Evolutionary conservation across 2,888 invertebrate genomes (phyloP), one percentile per base, ranked within the genome.

Genomic region (Peribatodes rhomboidaria): DNA sequence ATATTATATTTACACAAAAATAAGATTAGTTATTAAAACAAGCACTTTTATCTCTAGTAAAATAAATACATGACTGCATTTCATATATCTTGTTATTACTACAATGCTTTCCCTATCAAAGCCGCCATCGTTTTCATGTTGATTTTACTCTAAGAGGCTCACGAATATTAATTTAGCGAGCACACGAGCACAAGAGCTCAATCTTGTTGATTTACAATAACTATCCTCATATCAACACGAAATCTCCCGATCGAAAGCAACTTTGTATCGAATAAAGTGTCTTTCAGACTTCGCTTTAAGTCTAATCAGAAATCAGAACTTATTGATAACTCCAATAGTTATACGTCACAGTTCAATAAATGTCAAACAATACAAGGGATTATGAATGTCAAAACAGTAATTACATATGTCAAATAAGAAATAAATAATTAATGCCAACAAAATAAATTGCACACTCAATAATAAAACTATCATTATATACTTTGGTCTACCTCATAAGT

Each of bases 221-320:
- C 39, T 6, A 20, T 42, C 18, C 14, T 35, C 44, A 54, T 49
- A 16, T 61, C 46, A 11, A 52, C 61, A 58, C 60, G 41, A 42
- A 53, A 61, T 65, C 59, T 20, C 22, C n/a, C 42, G 39, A 55
- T 61, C 55, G 35, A 55, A 31, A 59, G 65, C 50, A 55, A 68
- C 68, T 63, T 65, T 68, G 68, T 65, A 63, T 16, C 16, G 11
- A 63, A 53, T 60, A 61, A 41, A 27, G 7, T 1, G 27, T 1
- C 7, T 46, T 27, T 46, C 46, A 46, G 22, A 46, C n/a, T 8
- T 22, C n/a, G 46, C 22, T 46, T 27, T 27, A n/a, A 41, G 27
- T n/a, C n/a, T n/a, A n/a, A n/a, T n/a, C n/a, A n/a, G n/a, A n/a
- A n/a, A n/a, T n/a, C n/a, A n/a, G n/a, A n/a, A n/a, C n/a, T n/a